These are phyloP conservation scores for Paraplagusia blochii DNA, from an alignment of 2,113 vertebrate species.

Conservation along the genomic window DNA sequence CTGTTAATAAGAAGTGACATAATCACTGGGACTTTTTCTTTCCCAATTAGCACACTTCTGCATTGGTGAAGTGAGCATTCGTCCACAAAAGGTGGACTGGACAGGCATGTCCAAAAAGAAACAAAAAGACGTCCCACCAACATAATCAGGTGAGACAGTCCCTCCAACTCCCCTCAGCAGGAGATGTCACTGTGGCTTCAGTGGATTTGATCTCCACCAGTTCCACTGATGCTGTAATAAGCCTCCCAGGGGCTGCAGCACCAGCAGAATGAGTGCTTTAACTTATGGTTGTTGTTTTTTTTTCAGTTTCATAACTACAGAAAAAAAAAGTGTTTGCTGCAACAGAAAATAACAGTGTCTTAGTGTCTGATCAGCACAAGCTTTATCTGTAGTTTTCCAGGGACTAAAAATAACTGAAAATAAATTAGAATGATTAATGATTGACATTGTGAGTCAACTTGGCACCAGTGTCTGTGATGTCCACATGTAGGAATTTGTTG, in stretches of 20 bases:
- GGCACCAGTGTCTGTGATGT: no score
- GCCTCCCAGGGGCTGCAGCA: constrained; percentile 70
- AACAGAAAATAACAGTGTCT: no score
- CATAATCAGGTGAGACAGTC: constrained; percentile 95
- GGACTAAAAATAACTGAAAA: no score
- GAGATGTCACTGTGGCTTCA: constrained; percentile 87
- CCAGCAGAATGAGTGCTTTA: no score
- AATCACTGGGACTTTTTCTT: constrained; percentile 96
- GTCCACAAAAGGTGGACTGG: constrained; percentile 86
- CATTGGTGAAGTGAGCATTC: constrained; percentile 78
- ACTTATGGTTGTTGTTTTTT: no score
- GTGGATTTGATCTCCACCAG: constrained; percentile 83
- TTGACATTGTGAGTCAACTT: no score
- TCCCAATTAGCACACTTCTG: constrained; percentile 99
- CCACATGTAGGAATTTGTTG: no score
- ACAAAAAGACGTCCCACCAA: constrained; percentile 90
- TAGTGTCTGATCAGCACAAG: no score
- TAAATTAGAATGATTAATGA: no score
- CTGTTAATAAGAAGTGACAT: constrained; percentile 93
- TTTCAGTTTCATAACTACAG: no score
- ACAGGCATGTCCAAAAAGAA: constrained; percentile 92
- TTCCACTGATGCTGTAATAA: constrained; percentile 90
- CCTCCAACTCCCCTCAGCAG: constrained; percentile 92
- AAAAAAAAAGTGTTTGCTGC: no score
- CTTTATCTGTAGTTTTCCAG: no score